These are phyloP conservation scores for Dicrurus megarhynchus DNA, from an alignment of 2,113 vertebrate species.

Conservation along the genomic window DNA sequence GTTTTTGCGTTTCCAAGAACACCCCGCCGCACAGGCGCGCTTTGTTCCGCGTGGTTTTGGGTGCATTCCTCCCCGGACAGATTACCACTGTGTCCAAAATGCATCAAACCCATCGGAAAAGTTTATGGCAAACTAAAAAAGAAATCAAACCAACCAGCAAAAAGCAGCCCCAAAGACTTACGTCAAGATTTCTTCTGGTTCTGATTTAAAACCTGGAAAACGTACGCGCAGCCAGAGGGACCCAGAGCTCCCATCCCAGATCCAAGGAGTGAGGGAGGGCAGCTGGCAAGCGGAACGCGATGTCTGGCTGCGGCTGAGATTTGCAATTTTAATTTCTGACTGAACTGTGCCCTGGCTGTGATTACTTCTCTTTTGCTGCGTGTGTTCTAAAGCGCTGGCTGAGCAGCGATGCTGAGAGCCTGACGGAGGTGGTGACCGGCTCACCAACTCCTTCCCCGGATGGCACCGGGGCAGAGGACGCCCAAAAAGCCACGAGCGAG, in stretches of 20 bases:
- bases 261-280: not conserved
- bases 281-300: not conserved
- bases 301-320: not conserved
- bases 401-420: not conserved
- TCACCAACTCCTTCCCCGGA: not conserved
- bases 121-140: not conserved
- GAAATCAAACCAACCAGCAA: not conserved
- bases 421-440: accelerated
- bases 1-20: not conserved
- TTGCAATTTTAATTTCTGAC: not conserved
- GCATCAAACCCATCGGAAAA: not conserved
- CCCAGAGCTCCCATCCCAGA: not conserved
- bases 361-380: accelerated
- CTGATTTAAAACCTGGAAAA: conserved; percentile 11
- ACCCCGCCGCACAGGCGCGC: not conserved
- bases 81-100: not conserved
- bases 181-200: not conserved
- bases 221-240: not conserved
- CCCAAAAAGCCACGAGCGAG: not conserved
- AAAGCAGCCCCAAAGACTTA: not conserved
- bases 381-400: accelerated
- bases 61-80: not conserved
- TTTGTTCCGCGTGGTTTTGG: not conserved
- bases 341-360: accelerated
- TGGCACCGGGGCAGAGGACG: not conserved